phyloP scores from a whole-genome alignment of 2,888 invertebrate genomes.

The Elaeidobius kamerunicus region DNA sequence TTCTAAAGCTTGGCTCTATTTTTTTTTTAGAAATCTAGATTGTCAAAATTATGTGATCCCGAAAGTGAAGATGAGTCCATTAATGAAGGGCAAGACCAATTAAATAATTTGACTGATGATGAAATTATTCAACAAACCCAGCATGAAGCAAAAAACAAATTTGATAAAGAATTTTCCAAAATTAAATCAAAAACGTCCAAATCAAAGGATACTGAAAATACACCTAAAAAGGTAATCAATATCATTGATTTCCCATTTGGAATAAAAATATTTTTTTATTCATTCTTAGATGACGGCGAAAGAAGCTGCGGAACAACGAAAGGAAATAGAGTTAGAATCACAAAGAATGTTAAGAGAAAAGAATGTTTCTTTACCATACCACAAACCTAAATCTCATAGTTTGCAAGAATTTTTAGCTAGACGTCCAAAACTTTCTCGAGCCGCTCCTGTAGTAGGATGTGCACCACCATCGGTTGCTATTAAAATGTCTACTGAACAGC shows the following conservation, averaged over 20 bases:
- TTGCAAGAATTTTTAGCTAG: conserved; percentile 74
- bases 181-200: conserved; percentile 8
- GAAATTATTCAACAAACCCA: conserved; percentile 26
- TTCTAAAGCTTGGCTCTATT: too few species aligned
- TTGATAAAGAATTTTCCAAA: conserved; percentile 9
- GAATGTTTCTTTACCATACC: conserved; percentile 77
- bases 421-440: conserved; percentile 50
- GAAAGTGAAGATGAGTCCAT: conserved; percentile 53
- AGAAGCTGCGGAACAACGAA: conserved; percentile 66
- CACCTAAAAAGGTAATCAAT: conserved; percentile 28
- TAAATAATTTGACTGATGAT: conserved; percentile 21
- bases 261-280: not conserved
- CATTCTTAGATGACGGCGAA: conserved; percentile 60
- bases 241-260: not conserved
- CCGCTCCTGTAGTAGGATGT: conserved; percentile 36
- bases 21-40: conserved; percentile 40
- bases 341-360: conserved; percentile 78
- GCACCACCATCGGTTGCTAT: conserved; percentile 51
- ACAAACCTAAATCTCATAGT: conserved; percentile 75
- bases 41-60: conserved; percentile 55
- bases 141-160: conserved; percentile 27
- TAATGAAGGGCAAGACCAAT: conserved; percentile 25
- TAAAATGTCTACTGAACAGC: conserved; percentile 66
- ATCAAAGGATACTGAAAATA: conserved; percentile 14
- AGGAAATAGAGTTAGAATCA: conserved; percentile 78